These are phyloP conservation scores for Pseudomugil tenellus DNA, from an alignment of 2,797 vertebrate genomes.

Conservation along the genomic window DNA sequence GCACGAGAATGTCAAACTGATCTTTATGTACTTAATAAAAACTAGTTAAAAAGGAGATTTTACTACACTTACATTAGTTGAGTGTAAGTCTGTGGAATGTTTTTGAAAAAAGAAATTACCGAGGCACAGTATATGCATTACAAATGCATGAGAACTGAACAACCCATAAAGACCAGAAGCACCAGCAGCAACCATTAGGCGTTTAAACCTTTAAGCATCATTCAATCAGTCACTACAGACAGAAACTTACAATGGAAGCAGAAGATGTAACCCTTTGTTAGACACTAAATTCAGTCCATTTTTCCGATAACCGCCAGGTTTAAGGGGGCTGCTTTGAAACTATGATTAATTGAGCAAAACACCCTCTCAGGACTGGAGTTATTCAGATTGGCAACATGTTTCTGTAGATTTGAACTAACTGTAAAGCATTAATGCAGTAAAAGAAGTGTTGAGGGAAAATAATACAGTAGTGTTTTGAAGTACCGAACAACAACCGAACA, in stretches of 20 bases:
- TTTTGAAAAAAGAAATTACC: constrained; percentile 5
- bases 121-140: constrained; percentile 12
- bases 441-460: neutral
- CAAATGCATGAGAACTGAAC: constrained; percentile 12
- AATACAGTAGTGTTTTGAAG: constrained; percentile 37
- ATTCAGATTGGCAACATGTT: neutral
- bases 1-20: constrained; percentile 5
- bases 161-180: neutral
- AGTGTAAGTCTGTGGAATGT: constrained; percentile 11
- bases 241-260: neutral
- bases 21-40: neutral
- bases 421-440: constrained; percentile 26
- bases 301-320: neutral
- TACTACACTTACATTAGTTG: constrained; percentile 5
- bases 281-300: neutral
- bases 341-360: neutral
- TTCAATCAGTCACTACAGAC: neutral
- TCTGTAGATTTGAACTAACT: constrained; percentile 12
- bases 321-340: neutral
- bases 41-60: neutral
- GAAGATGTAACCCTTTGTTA: neutral
- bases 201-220: neutral
- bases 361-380: neutral
- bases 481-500: constrained; percentile 43
- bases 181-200: neutral